A percentile compares a stretch with the other conserved stretches of the same genome.
Evolutionary conservation across 1,140 invertebrate genomes (phyloP).

Genomic region (Pseudachorutes palmiensis): DNA sequence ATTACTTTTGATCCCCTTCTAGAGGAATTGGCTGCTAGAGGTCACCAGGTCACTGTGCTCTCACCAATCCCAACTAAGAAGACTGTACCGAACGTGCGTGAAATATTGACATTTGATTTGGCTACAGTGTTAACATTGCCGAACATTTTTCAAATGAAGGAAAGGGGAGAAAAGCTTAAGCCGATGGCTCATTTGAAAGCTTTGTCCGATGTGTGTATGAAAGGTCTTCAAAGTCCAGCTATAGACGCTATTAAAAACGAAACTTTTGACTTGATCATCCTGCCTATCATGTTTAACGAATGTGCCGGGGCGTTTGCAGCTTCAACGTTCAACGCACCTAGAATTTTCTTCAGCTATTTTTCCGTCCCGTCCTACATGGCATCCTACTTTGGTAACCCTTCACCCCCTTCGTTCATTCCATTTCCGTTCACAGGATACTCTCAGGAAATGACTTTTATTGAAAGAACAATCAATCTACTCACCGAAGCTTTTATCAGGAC

Average conservation of each 20-base stretch:
- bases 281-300: slow-evolving; percentile 11
- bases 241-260: background rate
- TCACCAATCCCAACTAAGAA: slow-evolving; percentile 44
- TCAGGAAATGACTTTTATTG: slow-evolving; percentile 25
- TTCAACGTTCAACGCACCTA: slow-evolving; percentile 13
- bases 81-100: slow-evolving; percentile 1
- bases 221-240: slow-evolving; percentile 6
- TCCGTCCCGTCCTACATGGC: background rate
- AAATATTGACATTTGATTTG: background rate
- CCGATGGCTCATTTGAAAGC: background rate
- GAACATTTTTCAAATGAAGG: slow-evolving; percentile 13
- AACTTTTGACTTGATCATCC: slow-evolving; percentile 24
- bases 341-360: slow-evolving; percentile 7
- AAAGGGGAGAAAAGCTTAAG: background rate
- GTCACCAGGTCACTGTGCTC: slow-evolving; percentile 39
- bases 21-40: slow-evolving; percentile 35
- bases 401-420: slow-evolving; percentile 22
- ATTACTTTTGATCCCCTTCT: slow-evolving; percentile 23
- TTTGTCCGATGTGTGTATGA: background rate
- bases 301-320: slow-evolving; percentile 17
- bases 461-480: slow-evolving; percentile 13
- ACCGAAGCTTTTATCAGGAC: background rate
- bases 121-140: background rate
- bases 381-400: slow-evolving; percentile 10
- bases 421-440: background rate